Base-by-base conservation (phyloP, 2,797 vertebrate genomes). In the Knipowitschia caucasica region DNA sequence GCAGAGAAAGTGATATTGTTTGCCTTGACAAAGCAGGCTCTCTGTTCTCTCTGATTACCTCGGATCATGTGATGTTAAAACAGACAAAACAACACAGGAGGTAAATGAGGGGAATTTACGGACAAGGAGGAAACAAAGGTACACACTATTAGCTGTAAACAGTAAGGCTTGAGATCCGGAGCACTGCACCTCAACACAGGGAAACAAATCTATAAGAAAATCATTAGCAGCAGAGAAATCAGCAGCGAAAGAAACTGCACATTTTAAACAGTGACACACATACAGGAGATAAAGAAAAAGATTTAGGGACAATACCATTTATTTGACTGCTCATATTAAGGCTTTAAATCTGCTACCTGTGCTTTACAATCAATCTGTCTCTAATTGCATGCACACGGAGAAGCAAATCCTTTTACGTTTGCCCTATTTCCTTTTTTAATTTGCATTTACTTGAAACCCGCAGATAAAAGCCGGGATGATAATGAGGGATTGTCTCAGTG, bases 341-440 rank as follows among this genome's bases (percentile, higher is more conserved):
- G 61, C 71, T 60, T 68, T 62, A 65, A 76, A 69, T 62, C 56
- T 36, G 23, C 62, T 59, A 79, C 76, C 65, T 78, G 63, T 38
- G 71, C 58, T 66, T 77, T 53, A 36, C 56, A 73, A 74, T 82
- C 74, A 73, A 74, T 62, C 61, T 59, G 63, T 60, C 47, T 39
- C 62, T 86, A 82, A 85, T 80, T 72, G 70, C 36, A 21, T 57
- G 62, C 62, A 75, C 62, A 75, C 71, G 67, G 71, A 80, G 64
- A 53, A 42, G 40, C 71, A 77, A 89, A 85, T 84, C 81, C 45
- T 81, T 69, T 85, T 76, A 78, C 54, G 49, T 84, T 77, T 69
- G 80, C 84, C 86, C 79, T 66, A 84, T 83, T 89, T 89, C 78
- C 75, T 80, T 65, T 82, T 77, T 82, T 78, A 75, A 88, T 86